phyloP scores from a whole-genome alignment of 1,140 invertebrate genomes.

The Lordiphosa collinella region DNA sequence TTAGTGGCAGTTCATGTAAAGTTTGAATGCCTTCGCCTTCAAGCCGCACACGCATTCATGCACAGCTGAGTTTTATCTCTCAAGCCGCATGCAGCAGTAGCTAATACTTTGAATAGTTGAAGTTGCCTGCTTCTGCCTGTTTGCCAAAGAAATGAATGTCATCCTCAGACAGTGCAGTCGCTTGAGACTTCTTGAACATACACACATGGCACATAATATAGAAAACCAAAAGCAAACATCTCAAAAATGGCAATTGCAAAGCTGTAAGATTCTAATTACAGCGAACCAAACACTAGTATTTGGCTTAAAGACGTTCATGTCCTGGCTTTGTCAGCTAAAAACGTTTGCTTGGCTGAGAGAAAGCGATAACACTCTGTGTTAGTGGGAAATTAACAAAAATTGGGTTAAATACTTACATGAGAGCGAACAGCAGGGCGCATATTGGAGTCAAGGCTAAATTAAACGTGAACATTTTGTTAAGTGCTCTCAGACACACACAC shows the following conservation, averaged over 20 bases:
- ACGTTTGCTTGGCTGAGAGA: constrained; percentile 14
- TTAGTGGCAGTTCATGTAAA: constrained; percentile 40
- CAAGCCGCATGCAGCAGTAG: constrained; percentile 24
- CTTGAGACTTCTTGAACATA: constrained; percentile 10
- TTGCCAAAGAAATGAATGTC: constrained; percentile 49
- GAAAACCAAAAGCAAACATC: not conserved
- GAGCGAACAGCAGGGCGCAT: constrained; percentile 13
- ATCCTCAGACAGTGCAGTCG: constrained; percentile 20
- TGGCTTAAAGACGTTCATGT: not conserved
- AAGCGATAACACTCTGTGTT: constrained; percentile 25
- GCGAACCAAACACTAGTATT: constrained; percentile 8
- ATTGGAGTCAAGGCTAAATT: constrained; percentile 55
- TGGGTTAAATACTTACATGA: constrained; percentile 54
- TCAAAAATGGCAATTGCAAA: not conserved
- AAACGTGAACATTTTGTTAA: constrained; percentile 50
- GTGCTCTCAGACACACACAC: constrained; percentile 29
- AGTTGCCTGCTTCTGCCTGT: constrained; percentile 23
- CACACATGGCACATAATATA: not conserved
- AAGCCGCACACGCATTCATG: constrained; percentile 17
- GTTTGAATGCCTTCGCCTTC: constrained; percentile 26
- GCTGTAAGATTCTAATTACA: constrained; percentile 21
- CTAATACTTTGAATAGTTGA: constrained; percentile 27
- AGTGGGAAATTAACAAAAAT: constrained; percentile 55
- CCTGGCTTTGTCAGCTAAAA: constrained; percentile 9
- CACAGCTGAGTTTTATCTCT: constrained; percentile 44